Evolutionary conservation across 2,797 vertebrate species (phyloP), one percentile per base, ranked within the genome.

Genomic region (Podargus strigoides): DNA sequence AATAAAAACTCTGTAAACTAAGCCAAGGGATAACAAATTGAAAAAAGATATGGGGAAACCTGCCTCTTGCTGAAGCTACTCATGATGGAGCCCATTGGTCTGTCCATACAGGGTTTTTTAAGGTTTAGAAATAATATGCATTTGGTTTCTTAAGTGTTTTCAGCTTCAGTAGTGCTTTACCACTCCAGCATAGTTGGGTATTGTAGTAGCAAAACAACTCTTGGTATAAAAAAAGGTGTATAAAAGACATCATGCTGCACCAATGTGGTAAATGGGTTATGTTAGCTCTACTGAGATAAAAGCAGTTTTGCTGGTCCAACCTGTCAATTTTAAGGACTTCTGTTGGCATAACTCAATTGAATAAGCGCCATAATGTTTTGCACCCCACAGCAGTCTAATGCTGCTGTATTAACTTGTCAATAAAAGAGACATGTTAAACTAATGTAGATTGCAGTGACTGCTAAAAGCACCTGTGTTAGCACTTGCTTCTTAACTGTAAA

Each of bases 21-120:
- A 64, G 19, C 17, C 10, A 8, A 74, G 27, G 27, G 36, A 27
- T 18, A 90, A 67, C 9, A 75, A 75, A 59, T 4, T 85, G 16
- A n/a, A 83, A 72, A 68, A 84, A 75, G 34, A 41, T 27, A 53
- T 21, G 14, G 10, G 13, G 42, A 87, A 82, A 55, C 7, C 49
- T n/a, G 17, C 2, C 7, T 85, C 64, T 49, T 85, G 37, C 19
- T 73, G 36, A 68, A 89, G 23, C 62, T 69, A 21, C 16, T 68
- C 13, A 13, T 0, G 2, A 56, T 41, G 28, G 53, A 91, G 36
- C 0, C 0, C 14, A n/a, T 34, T 78, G 32, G 52, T 89, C 59
- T 85, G 24, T 9, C 37, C 1, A 3, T 17, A 22, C 0, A 49
- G 16, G 7, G 11, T 14, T 37, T 85, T 89, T 62, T 42, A 39